Base-by-base conservation (phyloP, 2,797 vertebrate genomes). In the Neopelma chrysocephalum region DNA sequence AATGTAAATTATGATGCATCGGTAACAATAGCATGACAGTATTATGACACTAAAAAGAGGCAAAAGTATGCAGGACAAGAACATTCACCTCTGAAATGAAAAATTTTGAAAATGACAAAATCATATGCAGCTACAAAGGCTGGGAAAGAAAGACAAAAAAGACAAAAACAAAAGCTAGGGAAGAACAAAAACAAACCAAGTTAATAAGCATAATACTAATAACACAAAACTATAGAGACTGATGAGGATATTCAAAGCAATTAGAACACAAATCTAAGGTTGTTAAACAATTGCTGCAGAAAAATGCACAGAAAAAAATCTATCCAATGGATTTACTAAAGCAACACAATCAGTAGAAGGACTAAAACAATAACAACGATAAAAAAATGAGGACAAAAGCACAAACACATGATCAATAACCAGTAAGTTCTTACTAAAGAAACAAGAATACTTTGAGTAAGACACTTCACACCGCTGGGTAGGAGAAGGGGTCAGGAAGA, bases 71-170 rank as follows among this genome's bases (percentile, higher is more conserved):
- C 72, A 93, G 68, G 81, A 89, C 11, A 42, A 82, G 96, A 97
- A 93, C 22, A 75, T 89, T 89, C 93, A 91, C 70, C 69, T 97
- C 78, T 43, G 43, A 95, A 96, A 93, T 64, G 71, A 88, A 69
- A 94, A 73, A 64, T 9, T 26, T 73, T 90, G n/a, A 82, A 91
- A 96, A 94, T 47, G 5, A 76, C 11, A 72, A 96, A 94, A 78
- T 88, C 22, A 36, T 15, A 64, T 8, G 6, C 40, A 22, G 8
- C 50, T 40, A 64, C 73, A 68, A 77, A 73, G 8, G 29, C 68
- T 83, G 84, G 56, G 34, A 40, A 81, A 40, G 31, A 62, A 81
- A 70, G 51, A 9, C 60, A 57, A 29, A 29, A 83, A 91, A 86
- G 43, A 9, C 61, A 57, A 83, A 91, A 90, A 62, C 20, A 66